phyloP scores from a whole-genome alignment of 2,113 vertebrate genomes.

The Geococcyx californianus region DNA sequence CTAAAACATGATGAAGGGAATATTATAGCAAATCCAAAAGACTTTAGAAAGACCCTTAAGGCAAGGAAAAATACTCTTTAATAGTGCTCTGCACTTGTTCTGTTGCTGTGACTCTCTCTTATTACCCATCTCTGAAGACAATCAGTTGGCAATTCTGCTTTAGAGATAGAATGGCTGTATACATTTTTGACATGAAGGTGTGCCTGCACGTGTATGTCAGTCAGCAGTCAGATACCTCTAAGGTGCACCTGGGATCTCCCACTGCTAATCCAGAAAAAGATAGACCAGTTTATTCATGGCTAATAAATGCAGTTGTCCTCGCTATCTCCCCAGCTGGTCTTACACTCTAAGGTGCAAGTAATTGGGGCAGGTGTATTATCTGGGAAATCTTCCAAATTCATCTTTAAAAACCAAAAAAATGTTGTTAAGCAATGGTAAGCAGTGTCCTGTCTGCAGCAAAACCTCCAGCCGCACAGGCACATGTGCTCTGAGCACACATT shows the following conservation, averaged over 20 bases:
- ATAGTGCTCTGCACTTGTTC: neutral
- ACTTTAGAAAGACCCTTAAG: neutral
- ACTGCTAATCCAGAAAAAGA: conserved; percentile 55
- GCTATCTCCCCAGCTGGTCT: neutral
- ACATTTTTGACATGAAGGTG: neutral
- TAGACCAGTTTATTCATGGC: conserved; percentile 52
- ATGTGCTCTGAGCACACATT: neutral
- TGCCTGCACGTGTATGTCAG: conserved; percentile 34
- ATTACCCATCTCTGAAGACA: neutral
- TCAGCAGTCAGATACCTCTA: conserved; percentile 47
- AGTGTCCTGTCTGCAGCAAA: conserved; percentile 49
- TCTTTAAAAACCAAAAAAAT: conserved; percentile 22
- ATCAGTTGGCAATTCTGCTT: neutral
- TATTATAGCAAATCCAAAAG: neutral
- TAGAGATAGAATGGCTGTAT: conserved; percentile 13
- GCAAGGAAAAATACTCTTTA: neutral
- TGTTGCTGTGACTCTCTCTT: neutral
- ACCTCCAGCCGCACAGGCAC: conserved; percentile 48
- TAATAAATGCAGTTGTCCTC: conserved; percentile 67
- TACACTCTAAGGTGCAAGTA: conserved; percentile 19
- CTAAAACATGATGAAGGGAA: neutral
- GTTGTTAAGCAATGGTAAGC: conserved; percentile 1
- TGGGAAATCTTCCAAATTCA: conserved; percentile 73
- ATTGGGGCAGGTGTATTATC: conserved; percentile 65
- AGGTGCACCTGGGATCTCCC: conserved; percentile 11